Evolutionary conservation across 1,140 invertebrate species (phyloP).

Genomic region (Zaprionus kolodkinae): DNA sequence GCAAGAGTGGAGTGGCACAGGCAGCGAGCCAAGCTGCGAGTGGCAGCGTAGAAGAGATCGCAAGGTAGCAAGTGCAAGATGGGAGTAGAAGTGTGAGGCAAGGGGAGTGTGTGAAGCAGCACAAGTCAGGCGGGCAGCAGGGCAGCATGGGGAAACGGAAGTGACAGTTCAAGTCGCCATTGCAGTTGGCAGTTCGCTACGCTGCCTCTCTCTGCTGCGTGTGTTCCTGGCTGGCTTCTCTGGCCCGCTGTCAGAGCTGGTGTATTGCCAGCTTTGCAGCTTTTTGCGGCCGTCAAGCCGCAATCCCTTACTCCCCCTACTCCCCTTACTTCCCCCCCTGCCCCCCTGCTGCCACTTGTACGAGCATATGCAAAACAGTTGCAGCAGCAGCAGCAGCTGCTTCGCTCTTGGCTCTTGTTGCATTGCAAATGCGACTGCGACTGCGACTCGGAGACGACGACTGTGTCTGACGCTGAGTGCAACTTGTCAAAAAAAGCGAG

Average conservation of each 20-base stretch:
- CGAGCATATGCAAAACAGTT: slow-evolving; percentile 75
- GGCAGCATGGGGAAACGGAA: background rate
- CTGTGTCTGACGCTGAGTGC: slow-evolving; percentile 61
- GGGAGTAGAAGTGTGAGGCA: background rate
- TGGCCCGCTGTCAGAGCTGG: slow-evolving; percentile 45
- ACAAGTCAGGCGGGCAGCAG: background rate
- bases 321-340: background rate
- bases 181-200: slow-evolving; percentile 28
- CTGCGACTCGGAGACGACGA: slow-evolving; percentile 17
- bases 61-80: background rate
- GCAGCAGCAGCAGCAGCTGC: slow-evolving; percentile 61
- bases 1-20: no score
- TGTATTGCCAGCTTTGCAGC: slow-evolving; percentile 70
- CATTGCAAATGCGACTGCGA: slow-evolving; percentile 44
- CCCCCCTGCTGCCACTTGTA: slow-evolving; percentile 39
- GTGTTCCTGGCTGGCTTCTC: slow-evolving; percentile 16
- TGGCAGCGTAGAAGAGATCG: no score
- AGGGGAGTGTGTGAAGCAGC: background rate
- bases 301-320: background rate
- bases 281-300: slow-evolving; percentile 32
- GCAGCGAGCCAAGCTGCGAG: no score
- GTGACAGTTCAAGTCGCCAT: slow-evolving; percentile 30
- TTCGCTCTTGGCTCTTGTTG: slow-evolving; percentile 26
- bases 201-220: background rate
- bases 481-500: slow-evolving; percentile 76